Evolutionary conservation across 2,888 invertebrate genomes (phyloP).

Genomic region (Linnaemya vulpina): DNA sequence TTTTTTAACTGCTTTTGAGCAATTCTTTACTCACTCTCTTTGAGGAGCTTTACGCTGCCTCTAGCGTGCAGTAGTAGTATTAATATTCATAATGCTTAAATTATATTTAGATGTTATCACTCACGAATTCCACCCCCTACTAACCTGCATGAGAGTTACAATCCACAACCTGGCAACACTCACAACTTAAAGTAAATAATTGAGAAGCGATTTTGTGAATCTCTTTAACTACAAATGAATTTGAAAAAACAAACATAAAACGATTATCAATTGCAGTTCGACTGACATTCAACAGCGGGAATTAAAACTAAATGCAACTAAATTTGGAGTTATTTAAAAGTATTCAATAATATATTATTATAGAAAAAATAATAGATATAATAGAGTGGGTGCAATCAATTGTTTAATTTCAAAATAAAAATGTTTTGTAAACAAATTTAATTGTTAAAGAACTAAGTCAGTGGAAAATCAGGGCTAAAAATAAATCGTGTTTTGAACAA

Average conservation of each 20-base stretch:
- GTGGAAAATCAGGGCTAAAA: neutral
- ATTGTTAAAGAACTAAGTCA: neutral
- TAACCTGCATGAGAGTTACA: neutral
- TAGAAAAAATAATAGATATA: neutral
- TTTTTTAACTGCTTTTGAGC: too few species aligned
- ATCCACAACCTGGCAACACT: neutral
- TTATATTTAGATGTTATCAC: too few species aligned
- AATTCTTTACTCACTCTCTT: too few species aligned
- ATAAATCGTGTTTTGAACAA: neutral
- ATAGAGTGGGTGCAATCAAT: neutral
- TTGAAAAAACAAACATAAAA: constrained; percentile 49
- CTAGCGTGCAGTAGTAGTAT: too few species aligned
- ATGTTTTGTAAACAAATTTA: neutral
- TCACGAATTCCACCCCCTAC: neutral
- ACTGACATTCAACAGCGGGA: constrained; percentile 41
- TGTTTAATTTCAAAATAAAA: neutral
- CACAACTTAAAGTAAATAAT: neutral
- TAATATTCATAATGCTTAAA: too few species aligned
- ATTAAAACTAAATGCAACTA: constrained; percentile 26
- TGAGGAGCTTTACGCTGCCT: too few species aligned
- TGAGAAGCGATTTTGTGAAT: neutral
- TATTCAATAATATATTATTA: neutral
- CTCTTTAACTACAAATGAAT: constrained; percentile 21
- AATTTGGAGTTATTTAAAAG: neutral
- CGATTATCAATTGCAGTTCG: constrained; percentile 13